phyloP scores from a whole-genome alignment of 1,140 invertebrate genomes.

The Hyles vespertilio region DNA sequence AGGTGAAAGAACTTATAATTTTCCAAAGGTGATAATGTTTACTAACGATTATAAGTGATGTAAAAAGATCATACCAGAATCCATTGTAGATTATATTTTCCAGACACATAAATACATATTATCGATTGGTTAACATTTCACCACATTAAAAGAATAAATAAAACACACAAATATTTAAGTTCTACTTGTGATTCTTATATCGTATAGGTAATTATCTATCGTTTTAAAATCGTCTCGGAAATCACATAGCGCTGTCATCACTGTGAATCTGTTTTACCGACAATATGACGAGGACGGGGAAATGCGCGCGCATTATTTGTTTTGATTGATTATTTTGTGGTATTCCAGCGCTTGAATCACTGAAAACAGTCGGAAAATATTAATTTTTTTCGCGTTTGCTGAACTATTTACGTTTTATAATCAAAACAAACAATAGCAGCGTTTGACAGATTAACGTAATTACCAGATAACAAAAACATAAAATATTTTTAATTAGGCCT shows the following conservation, averaged over 20 bases:
- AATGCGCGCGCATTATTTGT: constrained; percentile 32
- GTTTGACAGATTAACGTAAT: too few species aligned
- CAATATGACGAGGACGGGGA: constrained; percentile 1
- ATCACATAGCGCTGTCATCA: not conserved
- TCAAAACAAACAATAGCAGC: too few species aligned
- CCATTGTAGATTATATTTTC: constrained; percentile 20
- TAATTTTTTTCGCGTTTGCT: not conserved
- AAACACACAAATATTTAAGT: too few species aligned
- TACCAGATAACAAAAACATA: too few species aligned
- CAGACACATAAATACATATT: too few species aligned
- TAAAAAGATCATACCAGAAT: constrained; percentile 1
- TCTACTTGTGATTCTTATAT: too few species aligned
- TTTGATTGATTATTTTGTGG: constrained; percentile 17
- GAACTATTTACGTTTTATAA: not conserved
- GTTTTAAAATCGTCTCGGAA: constrained; percentile 22
- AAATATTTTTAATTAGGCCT: too few species aligned
- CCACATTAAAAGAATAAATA: too few species aligned
- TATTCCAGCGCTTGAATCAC: constrained; percentile 31
- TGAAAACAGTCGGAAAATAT: not conserved
- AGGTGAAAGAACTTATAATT: too few species aligned
- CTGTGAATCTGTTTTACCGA: constrained; percentile 16
- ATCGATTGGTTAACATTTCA: too few species aligned
- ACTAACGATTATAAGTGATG: too few species aligned
- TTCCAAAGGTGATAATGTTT: too few species aligned
- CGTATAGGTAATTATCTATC: constrained; percentile 15